Evolutionary conservation across 2,113 vertebrate genomes (phyloP).

Genomic region (Fulmarus glacialis): DNA sequence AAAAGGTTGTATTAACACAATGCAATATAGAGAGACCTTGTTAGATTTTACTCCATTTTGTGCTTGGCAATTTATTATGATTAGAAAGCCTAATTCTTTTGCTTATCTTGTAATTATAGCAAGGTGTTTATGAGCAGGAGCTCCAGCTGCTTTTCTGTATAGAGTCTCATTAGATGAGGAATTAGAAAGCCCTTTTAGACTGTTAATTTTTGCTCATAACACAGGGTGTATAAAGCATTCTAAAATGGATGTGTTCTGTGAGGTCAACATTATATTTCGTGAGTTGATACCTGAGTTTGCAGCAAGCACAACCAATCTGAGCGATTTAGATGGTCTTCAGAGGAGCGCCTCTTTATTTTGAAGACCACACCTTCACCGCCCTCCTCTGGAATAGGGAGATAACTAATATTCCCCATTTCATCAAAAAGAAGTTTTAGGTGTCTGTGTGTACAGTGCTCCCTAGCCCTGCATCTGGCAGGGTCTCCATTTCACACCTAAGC

Average conservation of each 20-base stretch:
- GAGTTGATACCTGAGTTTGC: background rate
- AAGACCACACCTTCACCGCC: background rate
- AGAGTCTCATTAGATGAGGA: background rate
- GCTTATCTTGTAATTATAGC: conserved; percentile 24
- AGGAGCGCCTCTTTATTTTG: background rate
- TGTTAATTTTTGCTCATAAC: background rate
- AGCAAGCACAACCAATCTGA: background rate
- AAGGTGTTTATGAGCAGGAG: conserved; percentile 1
- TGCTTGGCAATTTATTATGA: background rate
- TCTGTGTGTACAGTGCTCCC: background rate
- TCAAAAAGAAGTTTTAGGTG: background rate
- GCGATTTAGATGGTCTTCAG: background rate
- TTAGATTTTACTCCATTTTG: conserved; percentile 20
- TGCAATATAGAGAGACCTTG: background rate
- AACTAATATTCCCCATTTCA: background rate
- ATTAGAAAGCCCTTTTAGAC: background rate
- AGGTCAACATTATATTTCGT: background rate
- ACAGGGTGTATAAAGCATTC: background rate
- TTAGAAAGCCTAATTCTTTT: conserved; percentile 38
- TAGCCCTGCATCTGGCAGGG: background rate
- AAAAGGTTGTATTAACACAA: background rate
- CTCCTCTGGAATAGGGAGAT: background rate
- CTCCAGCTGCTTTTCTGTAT: conserved; percentile 27
- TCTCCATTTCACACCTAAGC: background rate
- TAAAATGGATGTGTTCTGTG: background rate